A percentile compares a stretch with the other conserved stretches of the same genome.
These are phyloP conservation scores for Stegastes partitus DNA, from an alignment of 2,113 vertebrate species.

Conservation along the genomic window DNA sequence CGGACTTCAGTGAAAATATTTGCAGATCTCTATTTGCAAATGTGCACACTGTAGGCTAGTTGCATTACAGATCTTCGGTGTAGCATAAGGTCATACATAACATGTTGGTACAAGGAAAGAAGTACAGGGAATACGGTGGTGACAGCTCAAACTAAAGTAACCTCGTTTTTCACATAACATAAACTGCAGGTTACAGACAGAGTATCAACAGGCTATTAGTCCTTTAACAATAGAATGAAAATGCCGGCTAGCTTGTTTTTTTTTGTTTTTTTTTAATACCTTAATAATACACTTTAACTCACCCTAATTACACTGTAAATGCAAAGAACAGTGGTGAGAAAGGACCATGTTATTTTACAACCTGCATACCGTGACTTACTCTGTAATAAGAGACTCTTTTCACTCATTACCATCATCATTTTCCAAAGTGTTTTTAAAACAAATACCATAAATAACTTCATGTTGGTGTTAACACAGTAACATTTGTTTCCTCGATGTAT, in stretches of 20 bases:
- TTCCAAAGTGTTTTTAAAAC: too few relatives aligned
- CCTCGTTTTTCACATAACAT: too few relatives aligned
- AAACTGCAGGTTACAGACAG: too few relatives aligned
- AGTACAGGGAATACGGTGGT: background rate
- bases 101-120: background rate
- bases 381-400: background rate
- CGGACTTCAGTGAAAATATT: background rate
- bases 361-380: background rate
- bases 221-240: too few relatives aligned
- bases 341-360: background rate
- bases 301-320: background rate
- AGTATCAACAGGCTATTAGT: too few relatives aligned
- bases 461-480: too few relatives aligned
- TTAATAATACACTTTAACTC: too few relatives aligned
- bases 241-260: too few relatives aligned
- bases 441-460: too few relatives aligned
- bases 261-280: too few relatives aligned
- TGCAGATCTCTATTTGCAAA: background rate
- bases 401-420: background rate
- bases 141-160: background rate
- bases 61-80: background rate
- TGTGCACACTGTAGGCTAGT: background rate
- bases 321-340: background rate
- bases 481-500: too few relatives aligned
- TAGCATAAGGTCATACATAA: background rate